A percentile compares a stretch with the other conserved stretches of the same genome.
Conservation (phyloP, 1,140 invertebrate species). For the Philopotamus ludificatus region DNA sequence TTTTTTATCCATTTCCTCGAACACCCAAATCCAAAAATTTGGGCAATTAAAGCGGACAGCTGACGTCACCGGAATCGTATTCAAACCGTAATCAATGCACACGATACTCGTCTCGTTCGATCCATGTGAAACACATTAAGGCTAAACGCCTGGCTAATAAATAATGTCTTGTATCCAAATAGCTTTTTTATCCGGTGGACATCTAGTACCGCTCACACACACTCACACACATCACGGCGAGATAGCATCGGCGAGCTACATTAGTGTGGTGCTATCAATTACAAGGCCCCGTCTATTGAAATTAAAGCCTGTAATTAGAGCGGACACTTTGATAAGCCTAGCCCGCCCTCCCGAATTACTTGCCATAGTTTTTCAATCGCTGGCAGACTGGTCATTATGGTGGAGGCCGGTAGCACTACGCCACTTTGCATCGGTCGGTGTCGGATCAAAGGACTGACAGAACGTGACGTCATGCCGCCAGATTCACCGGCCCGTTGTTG, state of each 20-base stretch:
- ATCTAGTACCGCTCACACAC: slow-evolving; percentile 13
- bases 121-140: slow-evolving; percentile 6
- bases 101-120: too few species aligned
- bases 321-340: slow-evolving; percentile 18
- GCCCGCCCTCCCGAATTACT: slow-evolving; percentile 22
- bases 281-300: slow-evolving; percentile 10
- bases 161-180: slow-evolving; percentile 28
- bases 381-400: not conserved
- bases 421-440: not conserved
- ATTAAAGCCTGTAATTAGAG: slow-evolving; percentile 27
- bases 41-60: too few species aligned
- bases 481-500: not conserved
- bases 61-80: too few species aligned
- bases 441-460: not conserved
- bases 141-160: slow-evolving; percentile 15
- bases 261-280: slow-evolving; percentile 33
- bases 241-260: slow-evolving; percentile 16
- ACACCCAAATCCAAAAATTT: too few species aligned
- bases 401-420: not conserved
- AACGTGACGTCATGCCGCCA: not conserved
- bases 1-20: too few species aligned
- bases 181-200: slow-evolving; percentile 24
- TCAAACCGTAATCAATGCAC: too few species aligned
- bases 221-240: too few species aligned
- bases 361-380: slow-evolving; percentile 17